Evolutionary conservation across 2,888 invertebrate species (phyloP).

Genomic region (Limnephilus auricula): DNA sequence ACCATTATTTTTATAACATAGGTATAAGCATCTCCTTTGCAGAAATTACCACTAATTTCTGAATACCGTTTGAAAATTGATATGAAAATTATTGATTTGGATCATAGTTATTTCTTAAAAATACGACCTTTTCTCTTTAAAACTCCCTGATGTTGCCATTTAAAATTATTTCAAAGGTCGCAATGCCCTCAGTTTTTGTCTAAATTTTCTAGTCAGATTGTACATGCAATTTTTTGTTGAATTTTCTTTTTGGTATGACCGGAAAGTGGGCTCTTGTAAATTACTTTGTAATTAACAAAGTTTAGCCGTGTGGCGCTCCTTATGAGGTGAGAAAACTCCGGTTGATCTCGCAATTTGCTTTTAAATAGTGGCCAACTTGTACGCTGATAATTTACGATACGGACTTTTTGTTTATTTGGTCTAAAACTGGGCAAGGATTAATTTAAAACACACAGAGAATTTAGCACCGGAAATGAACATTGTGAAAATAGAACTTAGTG

Average conservation of each 20-base stretch:
- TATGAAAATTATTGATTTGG: too few species aligned
- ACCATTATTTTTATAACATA: too few species aligned
- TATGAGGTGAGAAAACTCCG: neutral
- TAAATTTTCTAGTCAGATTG: too few species aligned
- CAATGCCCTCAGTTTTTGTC: too few species aligned
- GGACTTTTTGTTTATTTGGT: neutral
- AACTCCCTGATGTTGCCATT: too few species aligned
- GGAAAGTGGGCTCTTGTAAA: neutral
- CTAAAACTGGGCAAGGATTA: neutral
- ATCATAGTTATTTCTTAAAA: too few species aligned
- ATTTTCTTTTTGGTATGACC: neutral
- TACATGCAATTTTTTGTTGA: neutral
- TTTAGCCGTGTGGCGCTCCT: neutral
- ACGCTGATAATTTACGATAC: neutral
- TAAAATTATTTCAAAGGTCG: too few species aligned
- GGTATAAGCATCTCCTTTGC: too few species aligned
- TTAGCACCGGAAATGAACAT: neutral
- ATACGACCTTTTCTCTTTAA: too few species aligned
- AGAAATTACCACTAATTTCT: too few species aligned
- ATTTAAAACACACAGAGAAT: neutral
- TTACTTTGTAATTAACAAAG: neutral
- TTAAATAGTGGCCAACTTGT: neutral
- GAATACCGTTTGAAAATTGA: too few species aligned
- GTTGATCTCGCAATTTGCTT: neutral
- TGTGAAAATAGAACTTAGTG: neutral